These are phyloP conservation scores for Cariama cristata DNA, from an alignment of 2,113 vertebrate genomes.

Conservation along the genomic window DNA sequence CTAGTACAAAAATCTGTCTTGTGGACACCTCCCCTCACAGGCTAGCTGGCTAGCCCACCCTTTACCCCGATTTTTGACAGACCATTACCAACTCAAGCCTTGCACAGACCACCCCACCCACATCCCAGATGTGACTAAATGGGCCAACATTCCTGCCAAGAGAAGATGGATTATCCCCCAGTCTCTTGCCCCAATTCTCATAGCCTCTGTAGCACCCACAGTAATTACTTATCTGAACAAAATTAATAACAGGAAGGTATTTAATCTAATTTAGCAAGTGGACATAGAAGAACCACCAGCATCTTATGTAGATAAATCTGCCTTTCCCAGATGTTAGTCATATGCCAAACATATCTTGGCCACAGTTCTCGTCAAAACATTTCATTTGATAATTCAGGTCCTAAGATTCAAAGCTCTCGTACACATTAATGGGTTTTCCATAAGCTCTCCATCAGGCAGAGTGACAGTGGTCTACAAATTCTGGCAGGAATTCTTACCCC, in stretches of 20 bases:
- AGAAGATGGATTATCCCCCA: neutral
- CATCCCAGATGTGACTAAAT: neutral
- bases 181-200: neutral
- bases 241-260: neutral
- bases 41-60: neutral
- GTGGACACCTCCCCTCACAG: neutral
- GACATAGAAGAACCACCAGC: neutral
- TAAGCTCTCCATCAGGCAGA: neutral
- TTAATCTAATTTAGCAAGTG: neutral
- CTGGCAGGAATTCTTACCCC: neutral
- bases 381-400: neutral
- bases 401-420: neutral
- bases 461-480: neutral
- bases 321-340: neutral
- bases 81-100: neutral
- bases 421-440: neutral
- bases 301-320: neutral
- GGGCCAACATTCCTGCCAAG: neutral
- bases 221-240: neutral
- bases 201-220: neutral
- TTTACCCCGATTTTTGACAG: neutral
- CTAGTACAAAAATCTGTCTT: neutral
- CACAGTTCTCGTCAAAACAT: neutral
- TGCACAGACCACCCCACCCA: neutral
- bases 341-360: neutral